Conservation (phyloP, 1,140 invertebrate genomes). For the Manduca sexta region DNA sequence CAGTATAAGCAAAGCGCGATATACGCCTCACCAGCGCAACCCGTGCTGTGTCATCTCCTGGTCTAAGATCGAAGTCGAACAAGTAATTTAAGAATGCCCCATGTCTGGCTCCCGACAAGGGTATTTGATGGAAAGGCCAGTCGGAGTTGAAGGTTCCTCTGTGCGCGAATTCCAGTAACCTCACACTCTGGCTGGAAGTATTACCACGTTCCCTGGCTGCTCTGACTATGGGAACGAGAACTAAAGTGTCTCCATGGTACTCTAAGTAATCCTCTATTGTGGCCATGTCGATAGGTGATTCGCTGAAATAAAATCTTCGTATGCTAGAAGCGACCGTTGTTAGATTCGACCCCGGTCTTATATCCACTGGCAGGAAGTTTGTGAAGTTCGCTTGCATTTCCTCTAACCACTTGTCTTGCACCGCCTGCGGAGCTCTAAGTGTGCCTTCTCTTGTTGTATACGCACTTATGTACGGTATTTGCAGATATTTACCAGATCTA, state of each 20-base stretch:
- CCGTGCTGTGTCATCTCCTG: constrained; percentile 19
- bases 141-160: constrained; percentile 38
- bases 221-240: constrained; percentile 40
- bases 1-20: constrained; percentile 31
- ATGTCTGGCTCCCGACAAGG: constrained; percentile 41
- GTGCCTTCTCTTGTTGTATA: constrained; percentile 55
- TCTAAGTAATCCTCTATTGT: constrained; percentile 54
- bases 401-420: constrained; percentile 30
- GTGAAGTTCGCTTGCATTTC: constrained; percentile 49
- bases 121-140: constrained; percentile 44
- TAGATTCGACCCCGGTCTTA: constrained; percentile 30
- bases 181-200: constrained; percentile 33
- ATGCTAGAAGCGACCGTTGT: constrained; percentile 28
- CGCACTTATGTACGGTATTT: constrained; percentile 50
- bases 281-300: constrained; percentile 36
- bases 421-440: constrained; percentile 36
- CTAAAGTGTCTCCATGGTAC: constrained; percentile 49
- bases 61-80: constrained; percentile 39
- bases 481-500: constrained; percentile 40
- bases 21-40: constrained; percentile 27
- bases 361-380: constrained; percentile 45
- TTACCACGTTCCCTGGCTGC: constrained; percentile 35
- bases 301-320: constrained; percentile 44
- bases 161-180: constrained; percentile 43
- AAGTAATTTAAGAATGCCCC: constrained; percentile 46